phyloP scores from a whole-genome alignment of 2,888 invertebrate genomes.

The Hymenopus coronatus region DNA sequence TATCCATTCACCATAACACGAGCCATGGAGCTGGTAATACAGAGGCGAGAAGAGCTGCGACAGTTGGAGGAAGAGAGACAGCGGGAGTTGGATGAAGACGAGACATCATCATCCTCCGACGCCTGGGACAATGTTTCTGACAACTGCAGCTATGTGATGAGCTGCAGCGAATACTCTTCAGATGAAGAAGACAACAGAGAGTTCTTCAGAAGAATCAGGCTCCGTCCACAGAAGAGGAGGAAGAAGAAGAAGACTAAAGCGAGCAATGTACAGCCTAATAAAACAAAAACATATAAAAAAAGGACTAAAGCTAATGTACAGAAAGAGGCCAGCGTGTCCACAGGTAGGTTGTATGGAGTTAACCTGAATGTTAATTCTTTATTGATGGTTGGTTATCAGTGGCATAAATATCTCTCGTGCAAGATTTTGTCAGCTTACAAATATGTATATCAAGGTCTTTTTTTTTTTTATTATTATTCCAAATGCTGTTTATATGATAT shows the following conservation, averaged over 20 bases:
- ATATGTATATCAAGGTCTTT: no score
- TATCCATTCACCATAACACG: conserved; percentile 10
- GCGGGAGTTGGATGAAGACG: background rate
- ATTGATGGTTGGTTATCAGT: background rate
- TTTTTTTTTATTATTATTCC: no score
- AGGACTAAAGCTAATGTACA: background rate
- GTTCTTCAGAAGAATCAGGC: background rate
- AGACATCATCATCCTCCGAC: background rate
- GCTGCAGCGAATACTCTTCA: background rate
- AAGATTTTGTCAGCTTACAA: background rate
- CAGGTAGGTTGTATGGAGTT: background rate
- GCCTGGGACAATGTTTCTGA: background rate
- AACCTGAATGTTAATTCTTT: background rate
- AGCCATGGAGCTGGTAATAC: conserved; percentile 25
- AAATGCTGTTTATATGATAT: background rate
- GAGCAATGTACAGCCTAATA: no score
- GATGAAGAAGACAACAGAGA: background rate
- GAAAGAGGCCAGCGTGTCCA: background rate
- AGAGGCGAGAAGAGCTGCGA: conserved; percentile 16
- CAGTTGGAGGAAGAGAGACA: conserved; percentile 8
- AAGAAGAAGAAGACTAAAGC: background rate
- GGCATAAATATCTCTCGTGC: background rate
- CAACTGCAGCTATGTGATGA: background rate
- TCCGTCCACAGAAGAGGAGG: background rate
- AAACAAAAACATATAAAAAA: no score